Conservation (phyloP, 92 coral and sea anemone genomes). For the Isaurus tuberculatus region DNA sequence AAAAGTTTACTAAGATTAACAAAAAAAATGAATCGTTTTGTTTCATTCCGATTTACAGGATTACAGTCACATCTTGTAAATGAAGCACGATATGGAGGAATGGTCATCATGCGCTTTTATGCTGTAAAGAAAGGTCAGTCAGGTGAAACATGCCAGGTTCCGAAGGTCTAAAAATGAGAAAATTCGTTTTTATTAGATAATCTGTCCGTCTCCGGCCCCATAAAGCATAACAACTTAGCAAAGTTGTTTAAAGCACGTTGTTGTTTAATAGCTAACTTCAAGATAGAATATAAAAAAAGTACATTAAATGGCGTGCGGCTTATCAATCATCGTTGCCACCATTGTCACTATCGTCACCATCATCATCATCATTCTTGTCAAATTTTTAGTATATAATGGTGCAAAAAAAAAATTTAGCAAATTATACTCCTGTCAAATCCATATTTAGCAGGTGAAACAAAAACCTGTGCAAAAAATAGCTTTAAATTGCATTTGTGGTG, state of each 20-base stretch:
- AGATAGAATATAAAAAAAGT: too few relatives aligned
- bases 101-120: conserved; percentile 66
- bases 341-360: background rate
- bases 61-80: conserved; percentile 36
- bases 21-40: conserved; percentile 44
- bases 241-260: too few relatives aligned
- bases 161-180: too few relatives aligned
- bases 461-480: too few relatives aligned
- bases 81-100: conserved; percentile 58
- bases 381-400: too few relatives aligned
- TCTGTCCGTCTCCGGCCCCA: background rate
- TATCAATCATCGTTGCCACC: background rate
- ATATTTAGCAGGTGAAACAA: too few relatives aligned
- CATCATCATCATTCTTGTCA: background rate
- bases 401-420: too few relatives aligned
- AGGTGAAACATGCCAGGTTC: too few relatives aligned
- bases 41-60: conserved; percentile 55
- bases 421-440: background rate
- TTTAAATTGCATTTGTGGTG: too few relatives aligned
- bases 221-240: too few relatives aligned
- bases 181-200: background rate
- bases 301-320: too few relatives aligned
- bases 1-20: background rate
- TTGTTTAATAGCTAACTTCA: background rate
- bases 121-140: conserved; percentile 91